Percentiles rank a stretch among this genome's conserved stretches.
These are phyloP conservation scores for Pectinophora gossypiella DNA, from an alignment of 1,140 invertebrate species.

Conservation along the genomic window DNA sequence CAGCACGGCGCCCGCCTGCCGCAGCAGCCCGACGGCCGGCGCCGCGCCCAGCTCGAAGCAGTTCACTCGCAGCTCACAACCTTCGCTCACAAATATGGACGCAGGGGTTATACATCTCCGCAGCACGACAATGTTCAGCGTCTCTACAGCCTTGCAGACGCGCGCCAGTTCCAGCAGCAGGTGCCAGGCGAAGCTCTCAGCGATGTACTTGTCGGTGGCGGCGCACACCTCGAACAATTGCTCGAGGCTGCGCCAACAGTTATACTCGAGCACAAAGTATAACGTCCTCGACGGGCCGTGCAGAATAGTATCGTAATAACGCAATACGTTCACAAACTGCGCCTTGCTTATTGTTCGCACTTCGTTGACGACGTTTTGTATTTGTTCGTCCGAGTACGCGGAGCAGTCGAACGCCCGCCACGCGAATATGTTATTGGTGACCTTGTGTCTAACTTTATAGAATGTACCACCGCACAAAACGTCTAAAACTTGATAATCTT, in stretches of 20 bases:
- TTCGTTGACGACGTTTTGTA: constrained; percentile 57
- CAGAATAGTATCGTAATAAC: constrained; percentile 61
- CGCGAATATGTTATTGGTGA: constrained; percentile 65
- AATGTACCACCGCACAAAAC: constrained; percentile 63
- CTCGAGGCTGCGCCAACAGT: constrained; percentile 51
- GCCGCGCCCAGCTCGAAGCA: constrained; percentile 46
- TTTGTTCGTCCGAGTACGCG: constrained; percentile 55
- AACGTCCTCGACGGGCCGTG: constrained; percentile 60
- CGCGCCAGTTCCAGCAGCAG: constrained; percentile 56
- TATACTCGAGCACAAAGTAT: constrained; percentile 67
- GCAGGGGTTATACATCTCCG: constrained; percentile 49
- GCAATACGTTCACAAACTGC: constrained; percentile 47
- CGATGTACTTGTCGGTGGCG: constrained; percentile 45
- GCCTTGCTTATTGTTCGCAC: constrained; percentile 57
- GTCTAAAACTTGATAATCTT: constrained; percentile 69
- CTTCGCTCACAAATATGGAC: constrained; percentile 49
- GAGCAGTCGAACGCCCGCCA: constrained; percentile 67
- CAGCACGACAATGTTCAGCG: constrained; percentile 40
- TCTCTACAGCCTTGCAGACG: constrained; percentile 42
- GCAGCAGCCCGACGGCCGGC: constrained; percentile 28
- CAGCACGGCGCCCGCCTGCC: constrained; percentile 50
- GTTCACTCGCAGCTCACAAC: constrained; percentile 54
- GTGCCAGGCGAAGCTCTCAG: constrained; percentile 64
- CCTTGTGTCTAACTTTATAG: constrained; percentile 71
- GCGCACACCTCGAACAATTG: constrained; percentile 49